Evolutionary conservation across 2,797 vertebrate genomes (phyloP).

Genomic region (Rhinoraja longicauda): DNA sequence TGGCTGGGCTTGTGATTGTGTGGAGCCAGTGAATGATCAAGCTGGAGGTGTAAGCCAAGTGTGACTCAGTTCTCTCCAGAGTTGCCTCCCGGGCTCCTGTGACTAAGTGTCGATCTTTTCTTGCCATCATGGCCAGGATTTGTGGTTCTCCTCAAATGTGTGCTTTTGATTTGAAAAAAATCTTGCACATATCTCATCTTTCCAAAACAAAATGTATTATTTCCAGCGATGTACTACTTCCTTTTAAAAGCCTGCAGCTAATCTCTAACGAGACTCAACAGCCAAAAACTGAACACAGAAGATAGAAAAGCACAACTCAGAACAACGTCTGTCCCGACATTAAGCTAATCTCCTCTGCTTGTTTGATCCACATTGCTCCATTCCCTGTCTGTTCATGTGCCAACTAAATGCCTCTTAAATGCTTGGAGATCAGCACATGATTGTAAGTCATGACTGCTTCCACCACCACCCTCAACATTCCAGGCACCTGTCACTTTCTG

Average conservation of each 20-base stretch:
- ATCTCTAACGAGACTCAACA: neutral
- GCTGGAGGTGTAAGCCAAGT: neutral
- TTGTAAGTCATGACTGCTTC: too few relatives aligned
- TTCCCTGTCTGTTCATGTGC: too few relatives aligned
- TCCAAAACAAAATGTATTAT: neutral
- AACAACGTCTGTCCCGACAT: too few relatives aligned
- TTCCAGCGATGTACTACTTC: neutral
- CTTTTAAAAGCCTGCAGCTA: neutral
- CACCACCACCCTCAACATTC: too few relatives aligned
- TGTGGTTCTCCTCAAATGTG: neutral
- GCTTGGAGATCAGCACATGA: too few relatives aligned
- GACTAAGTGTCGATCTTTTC: neutral
- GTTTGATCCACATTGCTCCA: too few relatives aligned
- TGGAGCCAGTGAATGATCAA: neutral
- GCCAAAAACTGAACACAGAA: too few relatives aligned
- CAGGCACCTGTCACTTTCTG: too few relatives aligned
- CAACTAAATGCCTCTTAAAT: too few relatives aligned
- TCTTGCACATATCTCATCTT: neutral
- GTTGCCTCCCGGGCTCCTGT: too few relatives aligned
- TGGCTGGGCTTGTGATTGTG: neutral
- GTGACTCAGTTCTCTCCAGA: slow-evolving; percentile 13
- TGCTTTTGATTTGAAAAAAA: neutral
- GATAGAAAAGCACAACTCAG: too few relatives aligned
- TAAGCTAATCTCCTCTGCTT: too few relatives aligned
- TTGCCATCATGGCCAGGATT: neutral